Evolutionary conservation across 2,797 vertebrate species (phyloP).

Genomic region (Yasuhikotakia modesta): DNA sequence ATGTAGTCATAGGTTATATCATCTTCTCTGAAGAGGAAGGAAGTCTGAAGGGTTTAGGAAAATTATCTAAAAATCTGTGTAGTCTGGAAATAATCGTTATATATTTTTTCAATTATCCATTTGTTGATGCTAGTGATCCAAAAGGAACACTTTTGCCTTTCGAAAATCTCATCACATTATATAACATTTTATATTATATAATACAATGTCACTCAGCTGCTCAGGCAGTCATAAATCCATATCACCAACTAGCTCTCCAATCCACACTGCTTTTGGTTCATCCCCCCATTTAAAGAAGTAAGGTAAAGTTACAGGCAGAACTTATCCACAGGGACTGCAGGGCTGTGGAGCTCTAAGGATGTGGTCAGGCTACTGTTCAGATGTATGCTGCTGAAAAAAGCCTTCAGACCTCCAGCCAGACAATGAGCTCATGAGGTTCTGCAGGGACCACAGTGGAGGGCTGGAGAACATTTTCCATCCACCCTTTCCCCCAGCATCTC

Average conservation of each 20-base stretch:
- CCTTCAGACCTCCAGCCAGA: constrained; percentile 71
- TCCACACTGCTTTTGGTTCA: neutral
- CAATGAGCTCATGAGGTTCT: constrained; percentile 75
- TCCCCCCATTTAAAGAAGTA: neutral
- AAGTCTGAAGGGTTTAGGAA: no score
- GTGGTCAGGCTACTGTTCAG: constrained; percentile 57
- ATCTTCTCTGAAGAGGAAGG: no score
- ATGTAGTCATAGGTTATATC: no score
- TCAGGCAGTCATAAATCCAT: neutral
- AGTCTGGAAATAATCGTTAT: no score
- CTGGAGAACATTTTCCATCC: constrained; percentile 63
- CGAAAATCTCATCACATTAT: no score
- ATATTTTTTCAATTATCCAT: no score
- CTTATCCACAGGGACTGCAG: constrained; percentile 57
- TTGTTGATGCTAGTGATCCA: no score
- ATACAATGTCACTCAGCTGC: no score
- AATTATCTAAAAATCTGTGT: no score
- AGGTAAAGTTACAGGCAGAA: constrained; percentile 58
- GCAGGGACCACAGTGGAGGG: constrained; percentile 51
- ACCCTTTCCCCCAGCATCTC: constrained; percentile 1
- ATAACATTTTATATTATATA: no score
- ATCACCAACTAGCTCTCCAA: neutral
- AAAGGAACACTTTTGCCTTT: no score
- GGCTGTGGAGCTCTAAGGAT: constrained; percentile 20
- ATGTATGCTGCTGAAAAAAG: constrained; percentile 59